Base-by-base conservation (phyloP, 2,888 invertebrate genomes). In the Cyaniris semiargus region DNA sequence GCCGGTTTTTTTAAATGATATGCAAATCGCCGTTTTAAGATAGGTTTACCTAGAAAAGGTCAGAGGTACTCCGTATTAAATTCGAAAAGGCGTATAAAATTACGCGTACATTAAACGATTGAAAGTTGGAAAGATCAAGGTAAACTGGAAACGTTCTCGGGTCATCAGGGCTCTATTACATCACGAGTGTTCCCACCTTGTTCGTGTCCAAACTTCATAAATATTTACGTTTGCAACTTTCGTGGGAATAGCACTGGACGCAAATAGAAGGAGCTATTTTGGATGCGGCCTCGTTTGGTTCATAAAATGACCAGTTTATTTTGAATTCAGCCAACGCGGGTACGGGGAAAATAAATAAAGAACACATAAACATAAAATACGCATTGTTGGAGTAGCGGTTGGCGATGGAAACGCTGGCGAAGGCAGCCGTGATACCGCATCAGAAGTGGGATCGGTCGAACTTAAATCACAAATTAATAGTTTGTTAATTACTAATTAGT, bases 221-320 rank as follows among this genome's bases (percentile, higher is more conserved):
- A 74, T 74, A 74, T 74, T 74, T 74, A 74, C 74, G 48, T 27
- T 72, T 72, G 48, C 72, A 38, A 44, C 15, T 72, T 79, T 78
- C 78, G 78, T 79, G 78, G 77, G 78, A 80, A 78, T 80, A 78
- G 77, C 79, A 80, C 77, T 79, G 80, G 75, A 75, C 76, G 77
- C 80, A 82, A 80, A 80, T 82, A 83, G 82, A 80, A 70, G 77
- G 60, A 77, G 80, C 77, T 83, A 89, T 89, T 89, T 89, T 83
- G 83, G 86, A 83, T 79, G 71, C 85, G 88, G 85, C 89, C 90
- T 88, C 88, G 85, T 82, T 79, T 79, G 83, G 86, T 89, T 87
- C 86, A 88, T 90, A 88, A 90, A 91, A 87, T 87, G 84, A 81
- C 82, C 83, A 83, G 89, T 90, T 91, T 91, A 89, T 90, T 90